These are phyloP conservation scores for Peromyscus leucopus DNA, from an alignment of 2,113 vertebrate genomes.

Conservation along the genomic window DNA sequence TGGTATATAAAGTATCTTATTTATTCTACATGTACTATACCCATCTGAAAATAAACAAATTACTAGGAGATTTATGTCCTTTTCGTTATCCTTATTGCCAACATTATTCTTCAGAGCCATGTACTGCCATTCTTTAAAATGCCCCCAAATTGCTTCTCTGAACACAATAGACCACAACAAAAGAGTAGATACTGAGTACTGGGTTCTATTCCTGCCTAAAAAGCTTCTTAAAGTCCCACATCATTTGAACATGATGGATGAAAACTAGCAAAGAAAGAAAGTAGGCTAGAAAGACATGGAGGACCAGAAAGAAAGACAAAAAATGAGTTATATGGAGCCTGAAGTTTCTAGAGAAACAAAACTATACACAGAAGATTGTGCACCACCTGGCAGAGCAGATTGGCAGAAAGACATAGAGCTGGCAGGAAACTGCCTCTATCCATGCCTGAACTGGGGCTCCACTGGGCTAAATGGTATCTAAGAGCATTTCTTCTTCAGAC, in stretches of 20 bases:
- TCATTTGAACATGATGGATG: neutral
- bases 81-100: neutral
- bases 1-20: neutral
- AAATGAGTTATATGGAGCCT: neutral
- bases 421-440: neutral
- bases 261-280: neutral
- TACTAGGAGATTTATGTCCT: neutral
- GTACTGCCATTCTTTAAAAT: neutral
- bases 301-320: neutral
- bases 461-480: neutral
- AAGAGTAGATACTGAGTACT: neutral
- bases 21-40: neutral
- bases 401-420: neutral
- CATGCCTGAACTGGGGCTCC: neutral
- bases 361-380: neutral
- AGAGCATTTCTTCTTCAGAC: neutral
- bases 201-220: neutral
- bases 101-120: neutral
- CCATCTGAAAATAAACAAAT: conserved; percentile 34
- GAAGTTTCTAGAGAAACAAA: neutral
- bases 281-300: neutral
- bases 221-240: neutral
- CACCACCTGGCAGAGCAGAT: neutral
- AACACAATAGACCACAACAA: neutral
- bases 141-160: neutral